Conservation (phyloP, 2,797 vertebrate genomes). For the Adrianichthys oophorus region DNA sequence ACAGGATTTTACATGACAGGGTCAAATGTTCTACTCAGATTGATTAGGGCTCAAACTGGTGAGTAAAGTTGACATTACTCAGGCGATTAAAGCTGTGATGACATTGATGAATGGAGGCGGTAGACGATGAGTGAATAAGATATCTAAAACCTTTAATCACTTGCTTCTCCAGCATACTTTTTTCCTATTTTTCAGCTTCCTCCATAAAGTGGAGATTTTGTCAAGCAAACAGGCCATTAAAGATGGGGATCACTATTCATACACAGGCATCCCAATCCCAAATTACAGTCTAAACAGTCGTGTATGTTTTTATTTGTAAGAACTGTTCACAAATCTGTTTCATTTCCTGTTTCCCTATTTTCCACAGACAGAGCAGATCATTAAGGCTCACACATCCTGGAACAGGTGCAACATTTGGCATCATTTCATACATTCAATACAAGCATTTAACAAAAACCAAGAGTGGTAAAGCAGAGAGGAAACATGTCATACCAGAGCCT, state of each 20-base stretch:
- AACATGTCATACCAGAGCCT: too few species aligned
- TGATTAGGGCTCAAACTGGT: slow-evolving; percentile 60
- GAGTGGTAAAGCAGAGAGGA: too few species aligned
- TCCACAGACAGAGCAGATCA: neutral
- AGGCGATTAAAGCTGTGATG: slow-evolving; percentile 54
- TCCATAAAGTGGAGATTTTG: slow-evolving; percentile 24
- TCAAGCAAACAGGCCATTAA: slow-evolving; percentile 18
- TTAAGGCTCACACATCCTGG: too few species aligned
- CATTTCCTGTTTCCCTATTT: neutral
- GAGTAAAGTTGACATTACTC: slow-evolving; percentile 61
- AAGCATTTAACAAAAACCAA: too few species aligned
- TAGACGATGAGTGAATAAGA: slow-evolving; percentile 61
- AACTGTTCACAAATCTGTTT: neutral
- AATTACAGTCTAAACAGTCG: neutral
- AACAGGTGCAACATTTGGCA: too few species aligned
- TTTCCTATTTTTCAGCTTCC: slow-evolving; percentile 26
- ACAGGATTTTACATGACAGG: slow-evolving; percentile 46
- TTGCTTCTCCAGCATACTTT: slow-evolving; percentile 20
- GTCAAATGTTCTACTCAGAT: slow-evolving; percentile 53
- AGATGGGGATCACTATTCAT: slow-evolving; percentile 24
- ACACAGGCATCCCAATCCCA: slow-evolving; percentile 2
- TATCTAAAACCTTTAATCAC: slow-evolving; percentile 57
- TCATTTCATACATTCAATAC: too few species aligned
- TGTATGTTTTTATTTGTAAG: neutral
- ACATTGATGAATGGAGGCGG: slow-evolving; percentile 63